phyloP scores from a whole-genome alignment of 92 coral and sea anemone genomes.

The Montipora capitata region DNA sequence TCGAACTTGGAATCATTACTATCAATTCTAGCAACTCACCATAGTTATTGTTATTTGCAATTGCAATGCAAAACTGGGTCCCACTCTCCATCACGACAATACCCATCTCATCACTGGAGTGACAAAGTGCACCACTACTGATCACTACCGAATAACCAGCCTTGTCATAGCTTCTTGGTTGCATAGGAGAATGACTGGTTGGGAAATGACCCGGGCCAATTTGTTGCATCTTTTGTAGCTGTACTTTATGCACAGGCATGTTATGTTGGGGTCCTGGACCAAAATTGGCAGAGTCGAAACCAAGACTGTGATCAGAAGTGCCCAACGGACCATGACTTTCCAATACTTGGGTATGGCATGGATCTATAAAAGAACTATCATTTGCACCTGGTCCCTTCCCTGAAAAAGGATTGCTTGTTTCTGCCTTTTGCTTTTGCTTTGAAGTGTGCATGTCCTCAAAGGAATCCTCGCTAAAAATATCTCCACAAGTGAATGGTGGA shows the following conservation, averaged over 20 bases:
- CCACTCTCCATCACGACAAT: conserved; percentile 43
- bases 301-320: not conserved
- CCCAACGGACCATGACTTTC: not conserved
- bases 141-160: conserved; percentile 36
- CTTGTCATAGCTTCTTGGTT: not conserved
- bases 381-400: not conserved
- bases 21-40: conserved; percentile 9
- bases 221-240: no score
- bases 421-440: not conserved
- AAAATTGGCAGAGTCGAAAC: not conserved
- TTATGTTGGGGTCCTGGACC: not conserved
- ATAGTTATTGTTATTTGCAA: conserved; percentile 19
- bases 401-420: not conserved
- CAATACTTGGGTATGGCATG: not conserved
- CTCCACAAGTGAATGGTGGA: not conserved
- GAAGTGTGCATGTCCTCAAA: not conserved
- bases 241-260: not conserved
- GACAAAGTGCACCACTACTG: conserved; percentile 1
- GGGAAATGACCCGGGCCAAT: not conserved
- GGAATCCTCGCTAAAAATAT: not conserved
- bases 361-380: not conserved
- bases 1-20: no score
- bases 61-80: conserved; percentile 10
- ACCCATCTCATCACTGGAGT: not conserved
- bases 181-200: not conserved